Conservation (phyloP, 2,113 vertebrate species). For the Lophius piscatorius region DNA sequence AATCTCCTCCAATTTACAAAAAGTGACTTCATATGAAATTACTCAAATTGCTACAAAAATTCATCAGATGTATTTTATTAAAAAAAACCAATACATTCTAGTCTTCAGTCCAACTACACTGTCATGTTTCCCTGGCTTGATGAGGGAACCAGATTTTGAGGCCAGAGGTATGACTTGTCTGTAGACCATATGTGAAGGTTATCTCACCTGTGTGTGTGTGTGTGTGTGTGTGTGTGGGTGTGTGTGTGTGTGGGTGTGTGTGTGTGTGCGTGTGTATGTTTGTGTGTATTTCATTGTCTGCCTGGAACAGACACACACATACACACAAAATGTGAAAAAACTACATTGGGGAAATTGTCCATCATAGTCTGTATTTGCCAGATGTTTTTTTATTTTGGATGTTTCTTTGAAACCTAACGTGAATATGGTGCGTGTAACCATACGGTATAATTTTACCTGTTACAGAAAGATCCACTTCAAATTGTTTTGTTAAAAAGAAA, state of each 20-base stretch:
- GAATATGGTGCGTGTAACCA: neutral
- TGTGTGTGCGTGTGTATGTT: slow-evolving; percentile 8
- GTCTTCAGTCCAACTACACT: slow-evolving; percentile 7
- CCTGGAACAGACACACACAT: slow-evolving; percentile 10
- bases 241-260: slow-evolving; percentile 9
- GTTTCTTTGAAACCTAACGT: neutral
- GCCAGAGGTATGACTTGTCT: slow-evolving; percentile 41
- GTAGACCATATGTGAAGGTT: slow-evolving; percentile 50
- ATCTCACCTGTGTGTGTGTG: slow-evolving; percentile 1
- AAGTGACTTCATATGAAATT: too few species aligned
- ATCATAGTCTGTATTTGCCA: neutral
- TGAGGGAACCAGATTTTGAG: slow-evolving; percentile 14
- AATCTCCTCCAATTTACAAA: slow-evolving; percentile 37
- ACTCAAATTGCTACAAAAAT: slow-evolving; percentile 15
- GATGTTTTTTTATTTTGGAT: too few species aligned
- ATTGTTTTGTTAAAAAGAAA: neutral
- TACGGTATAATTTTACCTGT: neutral
- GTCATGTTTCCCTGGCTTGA: slow-evolving; percentile 19
- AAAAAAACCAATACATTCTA: neutral
- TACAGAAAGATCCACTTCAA: neutral
- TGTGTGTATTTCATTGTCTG: slow-evolving; percentile 5
- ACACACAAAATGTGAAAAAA: slow-evolving; percentile 1
- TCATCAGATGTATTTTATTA: neutral
- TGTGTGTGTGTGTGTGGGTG: slow-evolving; percentile 15
- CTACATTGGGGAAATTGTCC: neutral